These are phyloP conservation scores for Thymelicus sylvestris DNA, from an alignment of 2,888 invertebrate species.

Conservation along the genomic window DNA sequence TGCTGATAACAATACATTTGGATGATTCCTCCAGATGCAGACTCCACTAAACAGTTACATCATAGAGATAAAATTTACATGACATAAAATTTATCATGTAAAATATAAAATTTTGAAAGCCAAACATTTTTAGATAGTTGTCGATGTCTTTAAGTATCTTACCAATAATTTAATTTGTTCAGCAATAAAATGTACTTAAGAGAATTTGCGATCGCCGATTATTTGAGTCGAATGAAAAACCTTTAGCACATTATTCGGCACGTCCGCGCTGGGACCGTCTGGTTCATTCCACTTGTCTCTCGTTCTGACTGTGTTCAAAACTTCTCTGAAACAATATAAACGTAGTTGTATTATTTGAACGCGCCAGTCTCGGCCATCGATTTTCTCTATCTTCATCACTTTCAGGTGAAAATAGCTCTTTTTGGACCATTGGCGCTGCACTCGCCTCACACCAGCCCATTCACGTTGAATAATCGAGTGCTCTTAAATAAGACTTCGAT, in stretches of 20 bases:
- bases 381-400: constrained; percentile 56
- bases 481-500: constrained; percentile 49
- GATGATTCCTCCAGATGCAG: too few species aligned
- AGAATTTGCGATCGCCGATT: neutral
- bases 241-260: constrained; percentile 1
- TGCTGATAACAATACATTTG: too few species aligned
- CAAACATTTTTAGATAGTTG: too few species aligned
- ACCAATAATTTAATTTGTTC: too few species aligned
- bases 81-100: too few species aligned
- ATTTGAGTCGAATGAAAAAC: neutral
- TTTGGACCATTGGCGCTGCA: constrained; percentile 60
- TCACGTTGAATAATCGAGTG: constrained; percentile 67
- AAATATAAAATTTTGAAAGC: neutral
- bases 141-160: too few species aligned
- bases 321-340: neutral
- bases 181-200: too few species aligned
- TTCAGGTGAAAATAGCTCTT: constrained; percentile 66
- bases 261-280: constrained; percentile 2
- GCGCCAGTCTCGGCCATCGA: constrained; percentile 50
- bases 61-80: too few species aligned
- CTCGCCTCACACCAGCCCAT: constrained; percentile 53
- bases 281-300: constrained; percentile 9
- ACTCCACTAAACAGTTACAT: too few species aligned
- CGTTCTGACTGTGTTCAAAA: neutral
- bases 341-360: constrained; percentile 21